Base-by-base conservation (phyloP, 2,888 invertebrate species). In the Ligdia adustata region DNA sequence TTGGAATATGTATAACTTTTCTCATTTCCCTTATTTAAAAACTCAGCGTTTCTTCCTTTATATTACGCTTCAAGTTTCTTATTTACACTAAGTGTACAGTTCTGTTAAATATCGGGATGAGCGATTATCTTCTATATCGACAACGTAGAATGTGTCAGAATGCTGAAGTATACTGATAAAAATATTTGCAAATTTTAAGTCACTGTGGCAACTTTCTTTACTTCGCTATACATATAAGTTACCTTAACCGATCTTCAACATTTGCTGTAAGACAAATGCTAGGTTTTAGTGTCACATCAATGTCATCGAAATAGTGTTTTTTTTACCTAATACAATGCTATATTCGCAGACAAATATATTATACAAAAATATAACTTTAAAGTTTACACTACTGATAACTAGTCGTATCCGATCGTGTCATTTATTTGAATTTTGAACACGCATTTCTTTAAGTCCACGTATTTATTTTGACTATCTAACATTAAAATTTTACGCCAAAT, bases 351-450 rank as follows among this genome's bases (percentile, higher is more conserved):
- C 72, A 84, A 48, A 87, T 82, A 83, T 75, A 74, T 66, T 83
- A 79, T 88, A 88, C 86, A 88, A 88, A 88, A 88, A 88, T 88
- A 88, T 84, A 75, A 80, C 81, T 80, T 82, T 71, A 69, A 70
- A 66, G 64, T 67, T 61, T 68, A 67, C 57, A 55, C 69, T 69
- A 67, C 64, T 54, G 63, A 64, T 62, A 67, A 69, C 64, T 69
- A 68, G 62, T 57, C 54, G 59, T 66, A 58, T 68, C 63, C 54
- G 58, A 69, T 70, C 69, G 70, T 72, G 74, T 72, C 64, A 66
- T 64, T 62, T 59, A 66, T 62, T 69, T 68, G 59, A 75, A 75
- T 75, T 78, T 77, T 79, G 78, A 83, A 83, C 81, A 82, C 80
- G 75, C 67, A 66, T 45, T 58, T 22, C 22, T 69, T 59, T 69